Conservation (phyloP, 2,797 vertebrate genomes). For the Melopsittacus undulatus region DNA sequence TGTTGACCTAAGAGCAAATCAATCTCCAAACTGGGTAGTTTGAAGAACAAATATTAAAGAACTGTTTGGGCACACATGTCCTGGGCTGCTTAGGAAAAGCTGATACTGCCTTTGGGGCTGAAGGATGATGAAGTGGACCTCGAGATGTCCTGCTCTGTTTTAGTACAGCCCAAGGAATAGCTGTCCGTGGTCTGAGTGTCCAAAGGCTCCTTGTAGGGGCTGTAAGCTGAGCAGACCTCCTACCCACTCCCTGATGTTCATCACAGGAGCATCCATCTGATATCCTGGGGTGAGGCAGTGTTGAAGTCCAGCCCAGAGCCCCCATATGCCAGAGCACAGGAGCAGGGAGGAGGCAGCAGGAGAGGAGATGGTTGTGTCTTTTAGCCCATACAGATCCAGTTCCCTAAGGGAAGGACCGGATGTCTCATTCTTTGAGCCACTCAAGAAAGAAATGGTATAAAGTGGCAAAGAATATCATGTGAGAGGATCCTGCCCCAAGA, state of each 20-base stretch:
- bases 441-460: background rate
- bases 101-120: background rate
- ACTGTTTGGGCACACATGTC: background rate
- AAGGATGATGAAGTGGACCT: background rate
- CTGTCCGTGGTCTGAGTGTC: background rate
- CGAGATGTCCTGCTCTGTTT: background rate
- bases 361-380: background rate
- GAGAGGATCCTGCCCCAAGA: background rate
- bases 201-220: background rate
- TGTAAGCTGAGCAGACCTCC: background rate
- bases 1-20: background rate
- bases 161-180: background rate
- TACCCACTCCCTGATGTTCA: background rate
- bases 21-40: background rate
- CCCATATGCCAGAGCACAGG: background rate
- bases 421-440: background rate
- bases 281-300: accelerated
- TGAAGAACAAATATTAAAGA: background rate
- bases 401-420: background rate
- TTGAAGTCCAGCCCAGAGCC: background rate
- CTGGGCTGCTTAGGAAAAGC: background rate
- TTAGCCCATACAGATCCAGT: background rate
- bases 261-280: background rate
- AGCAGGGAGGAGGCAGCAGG: background rate
- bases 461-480: background rate